phyloP scores from a whole-genome alignment of 1,140 invertebrate genomes.

The Metopolophium dirhodum region DNA sequence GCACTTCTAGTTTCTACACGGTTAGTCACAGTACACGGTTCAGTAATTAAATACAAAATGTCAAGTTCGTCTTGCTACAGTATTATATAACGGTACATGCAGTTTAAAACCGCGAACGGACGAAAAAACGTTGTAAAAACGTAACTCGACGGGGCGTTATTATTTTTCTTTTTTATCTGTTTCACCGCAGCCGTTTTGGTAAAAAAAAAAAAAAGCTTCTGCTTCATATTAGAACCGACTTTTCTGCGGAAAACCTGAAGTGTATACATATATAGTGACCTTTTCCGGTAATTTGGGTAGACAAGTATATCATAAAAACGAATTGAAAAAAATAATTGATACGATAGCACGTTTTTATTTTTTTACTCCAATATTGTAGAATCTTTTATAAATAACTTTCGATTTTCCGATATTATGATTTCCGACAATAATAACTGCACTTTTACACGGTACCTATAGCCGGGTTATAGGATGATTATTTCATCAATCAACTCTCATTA shows the following conservation, averaged over 20 bases:
- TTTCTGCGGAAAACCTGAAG: not conserved
- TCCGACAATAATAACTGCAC: not conserved
- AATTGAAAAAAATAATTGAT: not conserved
- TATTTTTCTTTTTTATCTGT: not conserved
- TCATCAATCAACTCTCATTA: not conserved
- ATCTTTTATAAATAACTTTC: not conserved
- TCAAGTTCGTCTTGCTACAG: not conserved
- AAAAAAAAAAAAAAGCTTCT: not conserved
- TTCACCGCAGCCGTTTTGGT: not conserved
- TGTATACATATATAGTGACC: not conserved
- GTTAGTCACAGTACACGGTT: slow-evolving; percentile 26
- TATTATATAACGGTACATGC: slow-evolving; percentile 18
- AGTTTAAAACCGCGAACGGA: not conserved
- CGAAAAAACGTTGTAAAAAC: not conserved
- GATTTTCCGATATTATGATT: not conserved
- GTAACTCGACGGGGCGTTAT: not conserved
- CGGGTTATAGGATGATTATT: not conserved
- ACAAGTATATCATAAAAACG: not conserved
- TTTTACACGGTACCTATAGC: too few species aligned
- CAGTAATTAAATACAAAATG: slow-evolving; percentile 5
- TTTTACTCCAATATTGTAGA: not conserved
- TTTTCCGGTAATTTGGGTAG: not conserved
- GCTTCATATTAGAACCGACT: not conserved
- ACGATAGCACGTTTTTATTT: not conserved
- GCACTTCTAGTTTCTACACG: not conserved